Evolutionary conservation across 2,888 invertebrate genomes (phyloP), one percentile per base, ranked within the genome.

Genomic region (Muschampia plurimacula): DNA sequence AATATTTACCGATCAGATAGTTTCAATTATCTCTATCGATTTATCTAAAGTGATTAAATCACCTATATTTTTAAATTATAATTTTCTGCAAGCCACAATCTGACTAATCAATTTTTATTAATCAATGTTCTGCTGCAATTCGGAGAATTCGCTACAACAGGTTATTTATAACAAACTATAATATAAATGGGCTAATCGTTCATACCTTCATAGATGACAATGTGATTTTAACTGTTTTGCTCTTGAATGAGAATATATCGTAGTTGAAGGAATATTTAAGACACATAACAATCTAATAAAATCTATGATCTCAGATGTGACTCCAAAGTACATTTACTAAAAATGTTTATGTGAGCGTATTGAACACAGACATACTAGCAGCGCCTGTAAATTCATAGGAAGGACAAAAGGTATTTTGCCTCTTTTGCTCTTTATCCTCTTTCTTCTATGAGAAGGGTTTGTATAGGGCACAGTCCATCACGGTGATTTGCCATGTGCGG

Each of bases 51-150:
- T 60, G 59, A 60, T 60, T 36, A 36, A 41, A 36, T 41, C 41
- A 15, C 15, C 13, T 62, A 13, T n/a, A 39, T n/a, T n/a, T n/a
- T 5, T 52, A 15, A n/a, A n/a, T n/a, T 60, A 67, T 67, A 41
- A 67, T 67, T 57, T 59, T 7, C 28, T 63, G 52, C 63, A 69
- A 52, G 5, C n/a, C 10, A 46, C 49, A 46, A 70, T 70, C 69
- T 52, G 64, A 70, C 57, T 64, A 46, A 36, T 71, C 70, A 41
- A 46, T 71, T 32, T 49, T 49, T 36, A 71, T 71, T 66, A 71
- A 71, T 71, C 70, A 59, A 71, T 71, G 10, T 71, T 59, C 41
- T 70, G 9, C 15, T 57, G 55, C 12, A 70, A 65, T 70, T 70
- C 70, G 4, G 12, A 59, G 65, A 71, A 71, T 59, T 41, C 12